Evolutionary conservation across 2,888 invertebrate species (phyloP).

Genomic region (Tipula helvola): DNA sequence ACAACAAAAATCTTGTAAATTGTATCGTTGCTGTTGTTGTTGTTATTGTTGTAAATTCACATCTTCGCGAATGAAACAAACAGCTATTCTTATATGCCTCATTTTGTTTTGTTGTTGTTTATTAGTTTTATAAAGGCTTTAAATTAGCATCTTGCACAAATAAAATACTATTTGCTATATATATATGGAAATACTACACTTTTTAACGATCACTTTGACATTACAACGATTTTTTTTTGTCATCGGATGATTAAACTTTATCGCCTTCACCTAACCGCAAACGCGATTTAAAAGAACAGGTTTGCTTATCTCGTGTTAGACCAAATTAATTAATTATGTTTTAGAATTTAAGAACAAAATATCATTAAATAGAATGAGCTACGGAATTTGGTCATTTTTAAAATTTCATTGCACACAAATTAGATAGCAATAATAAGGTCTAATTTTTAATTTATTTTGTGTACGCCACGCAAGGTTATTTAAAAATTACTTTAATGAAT

Average conservation of each 20-base stretch:
- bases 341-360: background rate
- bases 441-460: too few species aligned
- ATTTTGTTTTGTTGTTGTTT: background rate
- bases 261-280: too few species aligned
- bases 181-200: too few species aligned
- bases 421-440: background rate
- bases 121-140: background rate
- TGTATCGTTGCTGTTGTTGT: background rate
- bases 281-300: background rate
- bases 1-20: background rate
- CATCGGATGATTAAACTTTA: background rate
- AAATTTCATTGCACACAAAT: background rate
- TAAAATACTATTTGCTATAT: background rate
- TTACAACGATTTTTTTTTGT: background rate
- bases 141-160: background rate
- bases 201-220: too few species aligned
- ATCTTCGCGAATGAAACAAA: background rate
- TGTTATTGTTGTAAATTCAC: background rate
- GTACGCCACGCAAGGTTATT: too few species aligned
- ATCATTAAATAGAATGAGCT: background rate
- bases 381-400: background rate
- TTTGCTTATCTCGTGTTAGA: background rate
- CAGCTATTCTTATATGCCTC: background rate
- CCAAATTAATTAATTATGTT: background rate
- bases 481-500: too few species aligned